These are phyloP conservation scores for Geopemphigus sp. DNA, from an alignment of 1,140 invertebrate species.

Conservation along the genomic window DNA sequence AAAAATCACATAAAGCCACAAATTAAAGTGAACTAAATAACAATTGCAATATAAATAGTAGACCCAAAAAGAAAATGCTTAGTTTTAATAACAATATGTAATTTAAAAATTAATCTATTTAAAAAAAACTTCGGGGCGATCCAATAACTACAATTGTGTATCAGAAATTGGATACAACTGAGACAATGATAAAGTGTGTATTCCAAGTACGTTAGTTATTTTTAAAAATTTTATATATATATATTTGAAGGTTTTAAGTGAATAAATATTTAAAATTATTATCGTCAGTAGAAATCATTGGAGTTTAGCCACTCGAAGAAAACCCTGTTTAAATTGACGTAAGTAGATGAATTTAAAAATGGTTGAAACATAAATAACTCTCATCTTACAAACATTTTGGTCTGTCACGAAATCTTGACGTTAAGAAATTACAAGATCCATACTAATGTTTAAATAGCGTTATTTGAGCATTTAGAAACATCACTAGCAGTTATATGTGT, in stretches of 20 bases:
- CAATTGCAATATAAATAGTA: neutral
- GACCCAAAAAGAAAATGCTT: neutral
- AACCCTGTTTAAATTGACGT: too few species aligned
- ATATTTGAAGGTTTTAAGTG: too few species aligned
- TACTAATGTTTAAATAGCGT: neutral
- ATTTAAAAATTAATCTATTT: neutral
- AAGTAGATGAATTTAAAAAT: neutral
- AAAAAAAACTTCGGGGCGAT: too few species aligned
- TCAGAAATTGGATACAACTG: neutral
- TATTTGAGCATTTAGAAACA: slow-evolving; percentile 7
- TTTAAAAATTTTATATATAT: too few species aligned
- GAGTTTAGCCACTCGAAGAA: too few species aligned
- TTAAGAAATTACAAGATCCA: neutral
- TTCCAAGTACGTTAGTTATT: neutral
- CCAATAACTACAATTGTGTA: neutral
- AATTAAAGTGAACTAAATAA: neutral
- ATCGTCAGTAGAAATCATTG: too few species aligned
- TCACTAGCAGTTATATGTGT: neutral
- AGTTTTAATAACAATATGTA: neutral
- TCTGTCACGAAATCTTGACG: neutral
- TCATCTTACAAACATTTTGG: neutral
- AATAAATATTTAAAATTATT: too few species aligned
- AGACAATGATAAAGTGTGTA: neutral
- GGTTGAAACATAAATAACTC: neutral
- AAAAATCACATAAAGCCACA: neutral